Evolutionary conservation across 2,888 invertebrate species (phyloP).

Genomic region (Colletes collaris): DNA sequence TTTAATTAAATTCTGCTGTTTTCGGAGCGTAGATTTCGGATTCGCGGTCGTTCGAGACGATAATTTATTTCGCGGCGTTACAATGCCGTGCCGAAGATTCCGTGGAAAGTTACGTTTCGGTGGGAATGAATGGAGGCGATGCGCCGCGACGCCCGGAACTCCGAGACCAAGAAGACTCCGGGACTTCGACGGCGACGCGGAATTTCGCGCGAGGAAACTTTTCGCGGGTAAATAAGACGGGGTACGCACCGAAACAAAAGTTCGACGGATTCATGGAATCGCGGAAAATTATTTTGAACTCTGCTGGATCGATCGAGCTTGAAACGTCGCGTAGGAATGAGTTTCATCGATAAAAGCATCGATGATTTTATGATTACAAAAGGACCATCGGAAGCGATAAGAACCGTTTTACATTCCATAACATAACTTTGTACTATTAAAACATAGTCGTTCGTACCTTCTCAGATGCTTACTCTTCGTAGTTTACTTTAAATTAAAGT

Average conservation of each 20-base stretch:
- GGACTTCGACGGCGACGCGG: background rate
- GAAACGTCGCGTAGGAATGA: too few species aligned
- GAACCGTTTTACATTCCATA: too few species aligned
- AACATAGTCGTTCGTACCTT: too few species aligned
- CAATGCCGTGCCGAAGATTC: conserved; percentile 43
- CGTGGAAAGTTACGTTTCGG: conserved; percentile 43
- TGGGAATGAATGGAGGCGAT: conserved; percentile 40
- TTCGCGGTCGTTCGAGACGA: conserved; percentile 26
- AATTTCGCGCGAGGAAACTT: conserved; percentile 32
- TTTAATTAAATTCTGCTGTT: conserved; percentile 57
- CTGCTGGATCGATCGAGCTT: too few species aligned
- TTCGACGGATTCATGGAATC: background rate
- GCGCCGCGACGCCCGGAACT: conserved; percentile 19
- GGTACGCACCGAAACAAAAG: conserved; percentile 15
- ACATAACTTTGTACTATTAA: too few species aligned
- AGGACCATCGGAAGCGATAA: too few species aligned
- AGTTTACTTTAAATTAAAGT: too few species aligned
- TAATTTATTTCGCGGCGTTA: conserved; percentile 40
- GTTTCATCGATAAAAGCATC: too few species aligned
- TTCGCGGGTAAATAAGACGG: conserved; percentile 24
- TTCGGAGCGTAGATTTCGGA: conserved; percentile 49
- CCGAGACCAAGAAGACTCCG: background rate
- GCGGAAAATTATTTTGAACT: too few species aligned
- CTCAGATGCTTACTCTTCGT: too few species aligned
- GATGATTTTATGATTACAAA: too few species aligned